phyloP scores from a whole-genome alignment of 2,113 vertebrate species.

The Hemiprocne comata region DNA sequence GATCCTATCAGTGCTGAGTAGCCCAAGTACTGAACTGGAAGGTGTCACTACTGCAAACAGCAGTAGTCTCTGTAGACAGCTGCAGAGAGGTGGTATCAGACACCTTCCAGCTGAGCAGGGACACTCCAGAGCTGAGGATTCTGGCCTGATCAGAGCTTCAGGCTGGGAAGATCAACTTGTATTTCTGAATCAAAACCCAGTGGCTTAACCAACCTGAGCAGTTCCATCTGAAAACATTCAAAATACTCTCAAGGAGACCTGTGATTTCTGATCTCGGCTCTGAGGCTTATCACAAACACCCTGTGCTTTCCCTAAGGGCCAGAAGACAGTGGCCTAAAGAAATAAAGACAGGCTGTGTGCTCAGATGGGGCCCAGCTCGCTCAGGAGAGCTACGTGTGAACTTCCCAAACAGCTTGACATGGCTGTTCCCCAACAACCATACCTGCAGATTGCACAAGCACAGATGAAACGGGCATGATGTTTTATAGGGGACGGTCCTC shows the following conservation, averaged over 20 bases:
- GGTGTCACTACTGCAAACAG: no score
- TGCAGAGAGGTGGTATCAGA: not conserved
- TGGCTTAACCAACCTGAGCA: not conserved
- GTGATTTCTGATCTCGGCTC: not conserved
- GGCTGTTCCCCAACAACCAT: not conserved
- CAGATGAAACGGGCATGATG: not conserved
- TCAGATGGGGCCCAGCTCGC: not conserved
- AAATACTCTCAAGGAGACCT: not conserved
- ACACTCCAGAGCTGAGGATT: not conserved
- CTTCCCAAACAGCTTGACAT: not conserved
- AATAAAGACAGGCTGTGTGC: not conserved
- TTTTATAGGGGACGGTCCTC: not conserved
- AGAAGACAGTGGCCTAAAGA: not conserved
- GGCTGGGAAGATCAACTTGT: not conserved
- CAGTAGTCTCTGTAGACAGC: no score
- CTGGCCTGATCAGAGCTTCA: not conserved
- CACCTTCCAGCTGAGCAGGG: not conserved
- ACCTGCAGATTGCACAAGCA: not conserved
- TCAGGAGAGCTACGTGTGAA: fast-evolving
- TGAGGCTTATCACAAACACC: not conserved
- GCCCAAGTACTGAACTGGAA: conserved; percentile 52
- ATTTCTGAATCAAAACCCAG: not conserved
- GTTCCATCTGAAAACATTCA: not conserved
- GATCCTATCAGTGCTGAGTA: no score
- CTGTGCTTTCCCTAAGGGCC: not conserved